Evolutionary conservation across 1,140 invertebrate genomes (phyloP), one percentile per base, ranked within the genome.

Genomic region (Drosophila erecta): DNA sequence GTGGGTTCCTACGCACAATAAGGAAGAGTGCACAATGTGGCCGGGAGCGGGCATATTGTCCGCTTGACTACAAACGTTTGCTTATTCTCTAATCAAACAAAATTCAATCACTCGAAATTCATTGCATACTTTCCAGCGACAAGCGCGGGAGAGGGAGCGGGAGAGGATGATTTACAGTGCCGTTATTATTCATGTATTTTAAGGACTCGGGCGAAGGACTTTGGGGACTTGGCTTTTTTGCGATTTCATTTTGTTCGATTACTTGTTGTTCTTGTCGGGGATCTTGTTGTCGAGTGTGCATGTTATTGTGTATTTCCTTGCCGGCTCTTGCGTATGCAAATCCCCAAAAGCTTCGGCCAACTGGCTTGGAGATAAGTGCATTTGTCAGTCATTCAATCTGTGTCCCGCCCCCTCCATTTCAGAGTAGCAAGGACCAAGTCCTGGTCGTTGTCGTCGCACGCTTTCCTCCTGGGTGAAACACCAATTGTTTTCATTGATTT

Each of bases 401-500:
- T 59, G 65, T 44, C 51, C 41, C 54, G 44, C 38, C 38, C 54
- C 50, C 50, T 37, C 55, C 6, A 12, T 33, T 40, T 35, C 11
- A 24, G 35, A 43, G 17, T 53, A 30, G n/a, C n/a, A n/a, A n/a
- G n/a, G n/a, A n/a, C n/a, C 51, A 40, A 54, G 54, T 59, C 8
- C 41, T 4, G 8, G 17, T 44, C 49, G 47, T 47, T 76, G 72
- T 59, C 64, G 67, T 75, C 50, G 59, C 41, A 72, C 40, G 47
- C 43, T 60, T 64, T 58, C 51, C 83, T 60, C 73, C 57, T 75
- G 78, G 79, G 74, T 62, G 51, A 75, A 79, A 64, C 70, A 79
- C 55, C 83, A 87, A 86, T 87, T 87, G 75, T 72, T 79, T 87
- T 76, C 73, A 87, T 87, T 87, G 83, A 86, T 86, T 86, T 83